Evolutionary conservation across 2,797 vertebrate species (phyloP).

Genomic region (Rhinichthys osculus): DNA sequence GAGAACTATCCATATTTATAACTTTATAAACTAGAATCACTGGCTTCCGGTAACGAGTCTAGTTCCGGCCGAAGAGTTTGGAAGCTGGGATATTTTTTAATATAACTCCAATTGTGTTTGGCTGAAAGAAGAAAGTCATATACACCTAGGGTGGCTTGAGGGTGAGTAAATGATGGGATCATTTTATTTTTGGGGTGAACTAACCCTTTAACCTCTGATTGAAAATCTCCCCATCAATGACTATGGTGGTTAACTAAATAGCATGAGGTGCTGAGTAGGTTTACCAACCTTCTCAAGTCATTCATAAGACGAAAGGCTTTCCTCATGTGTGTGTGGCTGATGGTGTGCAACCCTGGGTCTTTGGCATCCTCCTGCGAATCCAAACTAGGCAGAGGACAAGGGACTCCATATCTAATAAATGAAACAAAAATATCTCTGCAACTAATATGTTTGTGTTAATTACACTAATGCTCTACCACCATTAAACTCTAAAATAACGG

Average conservation of each 20-base stretch:
- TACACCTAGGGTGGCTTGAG: too few species aligned
- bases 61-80: too few species aligned
- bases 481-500: not conserved
- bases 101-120: too few species aligned
- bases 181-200: too few species aligned
- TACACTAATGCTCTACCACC: not conserved
- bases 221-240: not conserved
- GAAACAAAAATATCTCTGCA: not conserved
- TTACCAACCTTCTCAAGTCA: constrained; percentile 87
- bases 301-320: constrained; percentile 98
- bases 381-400: constrained; percentile 42
- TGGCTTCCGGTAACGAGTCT: too few species aligned
- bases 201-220: too few species aligned
- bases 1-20: too few species aligned
- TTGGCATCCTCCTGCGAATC: constrained; percentile 84
- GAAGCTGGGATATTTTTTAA: too few species aligned
- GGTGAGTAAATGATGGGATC: too few species aligned
- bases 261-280: not conserved
- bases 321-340: constrained; percentile 91
- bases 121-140: too few species aligned
- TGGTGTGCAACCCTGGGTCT: constrained; percentile 83
- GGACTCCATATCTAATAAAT: constrained; percentile 40
- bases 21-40: too few species aligned
- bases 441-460: not conserved
- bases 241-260: not conserved